phyloP scores from a whole-genome alignment of 2,113 vertebrate species.

The Hippocampus mohnikei region DNA sequence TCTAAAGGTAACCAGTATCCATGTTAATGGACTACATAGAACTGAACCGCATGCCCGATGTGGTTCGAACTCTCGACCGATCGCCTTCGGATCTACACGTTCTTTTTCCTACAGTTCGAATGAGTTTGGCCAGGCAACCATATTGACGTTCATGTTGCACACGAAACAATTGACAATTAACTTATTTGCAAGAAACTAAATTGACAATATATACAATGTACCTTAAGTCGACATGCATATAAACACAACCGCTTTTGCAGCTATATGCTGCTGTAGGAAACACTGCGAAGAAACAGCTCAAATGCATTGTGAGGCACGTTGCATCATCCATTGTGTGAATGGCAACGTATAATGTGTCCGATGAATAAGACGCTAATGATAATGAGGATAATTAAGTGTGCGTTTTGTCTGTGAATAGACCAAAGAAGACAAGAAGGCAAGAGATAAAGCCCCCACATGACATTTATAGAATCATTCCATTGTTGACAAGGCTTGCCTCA shows the following conservation, averaged over 20 bases:
- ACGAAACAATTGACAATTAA: too few species aligned
- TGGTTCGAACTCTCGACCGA: neutral
- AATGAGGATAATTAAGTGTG: constrained; percentile 21
- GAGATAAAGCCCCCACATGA: constrained; percentile 44
- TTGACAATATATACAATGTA: too few species aligned
- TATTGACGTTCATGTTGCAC: too few species aligned
- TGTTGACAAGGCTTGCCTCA: constrained; percentile 53
- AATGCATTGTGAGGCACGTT: constrained; percentile 16
- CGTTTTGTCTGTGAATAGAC: constrained; percentile 42
- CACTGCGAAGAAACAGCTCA: constrained; percentile 8
- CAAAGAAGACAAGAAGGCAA: constrained; percentile 27
- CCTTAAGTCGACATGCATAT: too few species aligned
- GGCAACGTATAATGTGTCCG: constrained; percentile 16
- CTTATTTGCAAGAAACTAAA: too few species aligned
- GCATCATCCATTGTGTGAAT: constrained; percentile 34
- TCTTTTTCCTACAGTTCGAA: too few species aligned
- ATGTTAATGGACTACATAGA: neutral
- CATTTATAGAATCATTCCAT: constrained; percentile 47
- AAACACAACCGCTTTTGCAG: neutral
- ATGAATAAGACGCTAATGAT: constrained; percentile 38
- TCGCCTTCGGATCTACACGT: too few species aligned
- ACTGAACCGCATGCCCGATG: neutral
- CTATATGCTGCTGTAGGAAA: constrained; percentile 34
- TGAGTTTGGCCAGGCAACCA: too few species aligned
- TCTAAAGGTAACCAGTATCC: neutral